Evolutionary conservation across 1,140 invertebrate genomes (phyloP).

Genomic region (Geopemphigus sp.): DNA sequence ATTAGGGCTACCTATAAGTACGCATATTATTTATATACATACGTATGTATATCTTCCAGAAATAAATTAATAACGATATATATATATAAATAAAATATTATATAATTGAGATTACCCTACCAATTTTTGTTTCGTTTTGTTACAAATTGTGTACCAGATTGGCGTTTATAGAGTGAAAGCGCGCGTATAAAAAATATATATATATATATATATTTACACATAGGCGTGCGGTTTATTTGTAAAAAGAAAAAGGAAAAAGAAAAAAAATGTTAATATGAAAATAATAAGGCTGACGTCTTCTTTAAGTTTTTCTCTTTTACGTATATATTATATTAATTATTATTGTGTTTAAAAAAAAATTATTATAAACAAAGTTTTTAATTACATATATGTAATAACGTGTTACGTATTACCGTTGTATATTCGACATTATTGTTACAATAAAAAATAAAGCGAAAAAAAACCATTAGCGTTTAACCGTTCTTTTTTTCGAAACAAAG

Average conservation of each 20-base stretch:
- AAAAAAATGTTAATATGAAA: conserved; percentile 36
- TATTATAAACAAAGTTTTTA: conserved; percentile 19
- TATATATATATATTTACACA: background rate
- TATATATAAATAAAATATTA: no score
- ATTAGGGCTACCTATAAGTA: background rate
- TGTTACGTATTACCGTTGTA: background rate
- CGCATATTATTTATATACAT: background rate
- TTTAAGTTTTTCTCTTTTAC: conserved; percentile 45
- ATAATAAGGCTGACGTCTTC: conserved; percentile 45
- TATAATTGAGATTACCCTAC: conserved; percentile 19
- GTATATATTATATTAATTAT: no score
- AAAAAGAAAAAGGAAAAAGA: conserved; percentile 13
- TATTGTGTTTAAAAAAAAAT: background rate
- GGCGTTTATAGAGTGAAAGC: conserved; percentile 30
- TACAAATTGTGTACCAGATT: conserved; percentile 19
- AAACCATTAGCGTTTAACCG: conserved; percentile 29
- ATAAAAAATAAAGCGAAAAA: background rate
- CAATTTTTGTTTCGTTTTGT: conserved; percentile 6
- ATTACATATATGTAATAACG: background rate
- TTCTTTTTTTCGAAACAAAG: conserved; percentile 19
- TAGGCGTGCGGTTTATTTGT: background rate
- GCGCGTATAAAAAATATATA: no score
- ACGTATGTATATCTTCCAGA: background rate
- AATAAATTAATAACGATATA: conserved; percentile 9
- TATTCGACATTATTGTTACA: conserved; percentile 20